These are phyloP conservation scores for Dermatemys mawii DNA, from an alignment of 2,113 vertebrate genomes.

Conservation along the genomic window DNA sequence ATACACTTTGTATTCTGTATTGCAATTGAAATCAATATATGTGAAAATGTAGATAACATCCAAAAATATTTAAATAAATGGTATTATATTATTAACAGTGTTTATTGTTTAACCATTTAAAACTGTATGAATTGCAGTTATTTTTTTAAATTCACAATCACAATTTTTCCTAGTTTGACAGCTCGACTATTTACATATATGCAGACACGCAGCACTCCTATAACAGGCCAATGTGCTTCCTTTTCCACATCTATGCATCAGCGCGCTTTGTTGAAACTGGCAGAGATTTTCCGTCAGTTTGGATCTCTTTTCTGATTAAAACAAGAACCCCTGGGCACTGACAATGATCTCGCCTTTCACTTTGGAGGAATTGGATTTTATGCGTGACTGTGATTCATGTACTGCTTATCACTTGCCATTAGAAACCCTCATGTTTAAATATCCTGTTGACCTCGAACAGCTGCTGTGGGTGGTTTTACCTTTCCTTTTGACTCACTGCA, in stretches of 20 bases:
- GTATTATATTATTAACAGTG: too few species aligned
- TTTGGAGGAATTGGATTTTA: background rate
- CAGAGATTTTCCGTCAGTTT: background rate
- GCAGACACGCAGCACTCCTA: background rate
- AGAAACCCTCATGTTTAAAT: background rate
- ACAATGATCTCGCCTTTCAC: constrained; percentile 27
- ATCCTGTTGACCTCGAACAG: background rate
- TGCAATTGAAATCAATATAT: too few species aligned
- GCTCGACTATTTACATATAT: background rate
- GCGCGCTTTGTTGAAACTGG: constrained; percentile 1
- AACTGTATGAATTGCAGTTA: too few species aligned
- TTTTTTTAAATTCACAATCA: too few species aligned
- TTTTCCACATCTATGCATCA: background rate
- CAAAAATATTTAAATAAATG: too few species aligned
- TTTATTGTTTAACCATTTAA: too few species aligned
- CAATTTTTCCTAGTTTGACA: too few species aligned
- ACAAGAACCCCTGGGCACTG: background rate
- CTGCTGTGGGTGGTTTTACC: background rate
- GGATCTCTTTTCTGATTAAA: constrained; percentile 16
- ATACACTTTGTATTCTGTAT: too few species aligned
- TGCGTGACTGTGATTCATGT: background rate
- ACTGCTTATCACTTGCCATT: background rate
- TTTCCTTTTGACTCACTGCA: background rate
- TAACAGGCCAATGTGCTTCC: background rate
- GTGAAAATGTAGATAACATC: too few species aligned